phyloP scores from a whole-genome alignment of 2,113 vertebrate genomes.

The Ceyx cyanopectus region DNA sequence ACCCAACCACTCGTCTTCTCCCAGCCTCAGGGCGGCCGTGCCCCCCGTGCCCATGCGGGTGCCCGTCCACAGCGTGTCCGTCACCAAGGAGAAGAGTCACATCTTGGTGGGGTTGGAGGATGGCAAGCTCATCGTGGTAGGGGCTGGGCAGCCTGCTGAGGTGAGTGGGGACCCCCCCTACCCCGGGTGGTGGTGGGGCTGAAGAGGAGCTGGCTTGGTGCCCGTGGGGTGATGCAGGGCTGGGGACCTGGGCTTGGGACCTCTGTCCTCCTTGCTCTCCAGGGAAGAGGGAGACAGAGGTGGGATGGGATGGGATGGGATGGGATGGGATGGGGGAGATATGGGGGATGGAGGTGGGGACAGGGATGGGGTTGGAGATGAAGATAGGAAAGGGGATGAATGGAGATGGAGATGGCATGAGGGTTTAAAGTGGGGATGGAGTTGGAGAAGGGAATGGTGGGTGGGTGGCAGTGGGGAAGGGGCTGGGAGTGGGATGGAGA shows the following conservation, averaged over 20 bases:
- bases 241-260: background rate
- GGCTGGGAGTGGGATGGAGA: too few relatives aligned
- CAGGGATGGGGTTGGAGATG: background rate
- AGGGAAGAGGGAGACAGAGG: background rate
- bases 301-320: background rate
- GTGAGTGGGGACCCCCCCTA: conserved; percentile 65
- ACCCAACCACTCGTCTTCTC: background rate
- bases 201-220: rapidly evolving
- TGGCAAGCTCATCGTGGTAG: conserved; percentile 96
- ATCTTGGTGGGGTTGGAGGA: conserved; percentile 94
- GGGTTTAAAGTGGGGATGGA: rapidly evolving
- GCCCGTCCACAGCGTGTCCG: conserved; percentile 88
- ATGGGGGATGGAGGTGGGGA: too few relatives aligned
- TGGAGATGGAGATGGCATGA: too few relatives aligned
- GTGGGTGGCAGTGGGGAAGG: background rate
- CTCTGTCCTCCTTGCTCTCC: background rate
- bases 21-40: conserved; percentile 78
- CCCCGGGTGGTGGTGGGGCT: rapidly evolving
- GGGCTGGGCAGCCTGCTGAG: conserved; percentile 92
- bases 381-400: too few relatives aligned
- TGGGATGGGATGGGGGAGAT: background rate
- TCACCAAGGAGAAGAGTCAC: conserved; percentile 96
- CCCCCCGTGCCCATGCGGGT: conserved; percentile 88
- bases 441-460: background rate
- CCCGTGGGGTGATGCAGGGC: background rate